Evolutionary conservation across 2,797 vertebrate species (phyloP).

Genomic region (Lagocephalus sceleratus): DNA sequence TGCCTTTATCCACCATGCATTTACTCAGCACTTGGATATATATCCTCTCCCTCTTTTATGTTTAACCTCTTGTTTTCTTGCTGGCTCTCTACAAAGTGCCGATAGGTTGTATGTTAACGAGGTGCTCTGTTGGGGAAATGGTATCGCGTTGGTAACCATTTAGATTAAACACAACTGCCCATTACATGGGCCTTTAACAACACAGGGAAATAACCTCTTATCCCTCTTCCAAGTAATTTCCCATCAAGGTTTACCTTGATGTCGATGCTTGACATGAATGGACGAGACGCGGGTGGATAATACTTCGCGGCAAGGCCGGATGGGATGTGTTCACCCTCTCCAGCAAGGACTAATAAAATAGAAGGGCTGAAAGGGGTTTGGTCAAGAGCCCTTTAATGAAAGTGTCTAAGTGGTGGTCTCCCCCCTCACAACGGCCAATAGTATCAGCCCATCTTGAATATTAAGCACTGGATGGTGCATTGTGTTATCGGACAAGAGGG

Average conservation of each 20-base stretch:
- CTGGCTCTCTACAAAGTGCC: not conserved
- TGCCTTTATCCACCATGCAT: conserved; percentile 33
- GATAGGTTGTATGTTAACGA: conserved; percentile 21
- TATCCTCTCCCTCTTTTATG: conserved; percentile 8
- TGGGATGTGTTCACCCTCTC: conserved; percentile 12
- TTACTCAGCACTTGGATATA: conserved; percentile 28
- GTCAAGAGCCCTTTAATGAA: conserved; percentile 45
- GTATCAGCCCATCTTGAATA: conserved; percentile 24
- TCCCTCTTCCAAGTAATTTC: conserved; percentile 14
- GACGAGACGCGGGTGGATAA: conserved; percentile 4
- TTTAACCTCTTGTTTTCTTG: conserved; percentile 2
- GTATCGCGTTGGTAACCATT: conserved; percentile 34
- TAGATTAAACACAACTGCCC: conserved; percentile 26
- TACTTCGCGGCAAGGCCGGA: conserved; percentile 2
- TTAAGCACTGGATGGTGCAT: conserved; percentile 28
- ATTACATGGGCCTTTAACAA: conserved; percentile 49
- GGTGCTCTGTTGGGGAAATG: conserved; percentile 23
- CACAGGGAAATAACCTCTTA: conserved; percentile 29
- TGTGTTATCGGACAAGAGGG: conserved; percentile 50
- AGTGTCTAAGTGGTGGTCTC: conserved; percentile 24
- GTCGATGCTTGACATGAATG: conserved; percentile 28
- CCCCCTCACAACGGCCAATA: conserved; percentile 37
- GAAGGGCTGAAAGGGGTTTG: conserved; percentile 25
- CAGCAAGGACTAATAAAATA: conserved; percentile 28
- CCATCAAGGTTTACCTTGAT: conserved; percentile 3